Conservation (phyloP, 2,797 vertebrate species). For the Chrysocyon brachyurus region DNA sequence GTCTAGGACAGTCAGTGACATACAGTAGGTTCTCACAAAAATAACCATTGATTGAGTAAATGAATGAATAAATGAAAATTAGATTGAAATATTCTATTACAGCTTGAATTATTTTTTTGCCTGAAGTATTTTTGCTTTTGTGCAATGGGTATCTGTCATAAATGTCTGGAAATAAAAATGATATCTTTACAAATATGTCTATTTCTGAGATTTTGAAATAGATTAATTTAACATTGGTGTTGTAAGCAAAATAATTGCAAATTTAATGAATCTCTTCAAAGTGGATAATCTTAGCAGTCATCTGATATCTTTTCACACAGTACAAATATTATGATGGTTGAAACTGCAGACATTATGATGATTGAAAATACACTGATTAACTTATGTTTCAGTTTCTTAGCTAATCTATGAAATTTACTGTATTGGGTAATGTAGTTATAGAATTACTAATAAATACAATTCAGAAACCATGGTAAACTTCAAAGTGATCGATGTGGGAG, state of each 20-base stretch:
- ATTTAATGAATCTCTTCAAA: slow-evolving; percentile 61
- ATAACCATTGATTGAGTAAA: background rate
- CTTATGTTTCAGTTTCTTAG: slow-evolving; percentile 54
- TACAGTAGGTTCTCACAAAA: background rate
- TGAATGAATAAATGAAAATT: slow-evolving; percentile 21
- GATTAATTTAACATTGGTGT: slow-evolving; percentile 48
- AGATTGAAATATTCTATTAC: background rate
- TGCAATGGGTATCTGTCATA: background rate
- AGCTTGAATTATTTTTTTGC: slow-evolving; percentile 21
- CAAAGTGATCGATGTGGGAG: background rate
- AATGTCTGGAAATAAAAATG: slow-evolving; percentile 39
- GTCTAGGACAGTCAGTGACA: background rate
- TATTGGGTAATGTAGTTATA: slow-evolving; percentile 32
- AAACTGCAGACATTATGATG: background rate
- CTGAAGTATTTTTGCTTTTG: slow-evolving; percentile 39
- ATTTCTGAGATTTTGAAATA: slow-evolving; percentile 52
- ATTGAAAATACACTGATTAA: background rate
- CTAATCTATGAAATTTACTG: slow-evolving; percentile 17
- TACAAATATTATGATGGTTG: slow-evolving; percentile 47
- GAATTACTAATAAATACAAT: slow-evolving; percentile 36
- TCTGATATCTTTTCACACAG: background rate
- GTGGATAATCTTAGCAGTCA: background rate
- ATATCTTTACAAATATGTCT: slow-evolving; percentile 21
- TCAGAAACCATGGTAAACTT: slow-evolving; percentile 25
- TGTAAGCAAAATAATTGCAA: slow-evolving; percentile 44